phyloP scores from a whole-genome alignment of 2,888 invertebrate genomes.

The Coremacera marginata region DNA sequence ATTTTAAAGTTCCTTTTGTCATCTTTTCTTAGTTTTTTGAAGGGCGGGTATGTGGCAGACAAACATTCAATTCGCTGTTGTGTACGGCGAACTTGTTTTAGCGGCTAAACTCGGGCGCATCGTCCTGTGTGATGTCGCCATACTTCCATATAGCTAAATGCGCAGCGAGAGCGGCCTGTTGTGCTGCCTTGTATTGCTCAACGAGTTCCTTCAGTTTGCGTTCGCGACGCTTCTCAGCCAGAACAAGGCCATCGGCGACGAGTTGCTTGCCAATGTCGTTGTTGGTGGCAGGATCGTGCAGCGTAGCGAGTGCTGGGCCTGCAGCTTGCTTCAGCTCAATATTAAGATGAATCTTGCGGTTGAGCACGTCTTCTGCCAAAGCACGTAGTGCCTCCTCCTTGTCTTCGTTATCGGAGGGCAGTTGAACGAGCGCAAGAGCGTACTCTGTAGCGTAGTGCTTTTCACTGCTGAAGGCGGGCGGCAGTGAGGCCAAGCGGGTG shows the following conservation, averaged over 20 bases:
- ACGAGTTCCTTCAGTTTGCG: constrained; percentile 83
- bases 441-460: constrained; percentile 90
- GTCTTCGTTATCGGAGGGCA: constrained; percentile 91
- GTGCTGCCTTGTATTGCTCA: constrained; percentile 85
- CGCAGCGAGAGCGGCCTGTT: constrained; percentile 86
- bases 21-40: constrained; percentile 56
- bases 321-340: constrained; percentile 77
- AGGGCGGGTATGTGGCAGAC: constrained; percentile 70
- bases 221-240: constrained; percentile 86
- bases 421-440: constrained; percentile 82
- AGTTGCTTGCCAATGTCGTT: constrained; percentile 78
- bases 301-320: constrained; percentile 64
- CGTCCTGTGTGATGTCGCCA: constrained; percentile 85
- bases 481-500: constrained; percentile 85
- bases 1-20: constrained; percentile 39
- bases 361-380: constrained; percentile 75
- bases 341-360: constrained; percentile 85
- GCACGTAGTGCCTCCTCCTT: constrained; percentile 79
- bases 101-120: constrained; percentile 68
- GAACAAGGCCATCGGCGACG: constrained; percentile 86
- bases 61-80: constrained; percentile 61
- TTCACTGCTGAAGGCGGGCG: constrained; percentile 80
- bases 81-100: constrained; percentile 56
- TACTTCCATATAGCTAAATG: constrained; percentile 96
- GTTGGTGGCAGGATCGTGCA: constrained; percentile 66